Base-by-base conservation (phyloP, 2,888 invertebrate species). In the Smittia sp. region DNA sequence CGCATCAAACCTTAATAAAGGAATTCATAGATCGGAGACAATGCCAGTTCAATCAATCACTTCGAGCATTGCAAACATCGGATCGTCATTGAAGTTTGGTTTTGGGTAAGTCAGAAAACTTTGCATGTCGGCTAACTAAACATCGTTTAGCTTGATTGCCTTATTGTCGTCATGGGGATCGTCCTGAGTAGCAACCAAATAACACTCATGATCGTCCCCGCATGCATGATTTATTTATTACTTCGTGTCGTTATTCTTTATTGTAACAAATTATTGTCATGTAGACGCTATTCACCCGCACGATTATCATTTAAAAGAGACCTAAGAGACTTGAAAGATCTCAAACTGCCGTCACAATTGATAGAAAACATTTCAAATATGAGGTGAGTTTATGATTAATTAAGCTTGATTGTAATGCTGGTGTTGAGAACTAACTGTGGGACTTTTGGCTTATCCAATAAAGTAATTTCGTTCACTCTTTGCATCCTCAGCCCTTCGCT, bases 31-130 rank as follows among this genome's bases (percentile, higher is more conserved):
- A 66, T 90, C 90, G 76, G 88, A 91, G 84, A 90, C 91, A 74
- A 89, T 88, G 80, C 92, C 92, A 1, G 87, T 87, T 1, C 86
- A 89, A 11, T 87, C 88, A 62, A 89, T 91, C 20, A 88, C 90
- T 0, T 90, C 91, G 1, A 90, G 91, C 77, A 85, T 93, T 76
- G 92, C 91, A 74, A 92, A 89, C 77, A 84, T 93, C 74, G 90
- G 93, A 22, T 92, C 92, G 76, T 90, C 91, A 74, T 86, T 94
- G 75, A 94, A 94, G 84, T 85, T 92, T 77, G 92, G 91, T 79
- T 93, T 94, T 80, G 91, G 92, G 93, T 94, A 85, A 85, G 83
- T 74, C n/a, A n/a, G n/a, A n/a, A n/a, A n/a, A n/a, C n/a, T n/a
- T n/a, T n/a, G n/a, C n/a, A n/a, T n/a, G n/a, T n/a, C n/a, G n/a